phyloP scores from a whole-genome alignment of 2,797 vertebrate genomes.

The Clarias fuscus region DNA sequence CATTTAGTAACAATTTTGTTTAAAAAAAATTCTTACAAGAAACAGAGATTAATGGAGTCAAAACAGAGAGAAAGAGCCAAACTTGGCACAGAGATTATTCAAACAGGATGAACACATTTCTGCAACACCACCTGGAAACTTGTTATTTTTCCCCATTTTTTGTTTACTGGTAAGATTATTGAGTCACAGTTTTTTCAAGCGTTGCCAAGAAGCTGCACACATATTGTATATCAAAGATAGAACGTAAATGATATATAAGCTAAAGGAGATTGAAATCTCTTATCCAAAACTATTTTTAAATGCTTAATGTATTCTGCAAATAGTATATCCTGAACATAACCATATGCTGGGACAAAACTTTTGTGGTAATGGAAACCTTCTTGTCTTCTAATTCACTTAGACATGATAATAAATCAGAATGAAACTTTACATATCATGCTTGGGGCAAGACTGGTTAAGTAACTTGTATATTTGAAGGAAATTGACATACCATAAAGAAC shows the following conservation, averaged over 20 bases:
- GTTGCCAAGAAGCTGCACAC: neutral
- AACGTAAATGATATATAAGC: neutral
- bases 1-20: neutral
- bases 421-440: neutral
- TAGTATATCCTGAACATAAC: neutral
- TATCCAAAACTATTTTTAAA: neutral
- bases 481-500: neutral
- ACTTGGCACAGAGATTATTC: neutral
- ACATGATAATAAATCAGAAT: neutral
- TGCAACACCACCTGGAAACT: constrained; percentile 8
- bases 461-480: neutral
- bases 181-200: neutral
- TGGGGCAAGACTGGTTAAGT: neutral
- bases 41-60: neutral
- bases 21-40: neutral
- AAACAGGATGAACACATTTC: constrained; percentile 16
- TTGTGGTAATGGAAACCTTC: neutral
- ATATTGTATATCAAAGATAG: no score
- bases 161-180: neutral
- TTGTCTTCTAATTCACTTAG: neutral
- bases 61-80: neutral
- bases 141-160: neutral
- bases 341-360: neutral
- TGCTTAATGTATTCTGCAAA: neutral
- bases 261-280: neutral